These are phyloP conservation scores for Leptopilina syphax DNA, from an alignment of 2,888 invertebrate species.

Conservation along the genomic window DNA sequence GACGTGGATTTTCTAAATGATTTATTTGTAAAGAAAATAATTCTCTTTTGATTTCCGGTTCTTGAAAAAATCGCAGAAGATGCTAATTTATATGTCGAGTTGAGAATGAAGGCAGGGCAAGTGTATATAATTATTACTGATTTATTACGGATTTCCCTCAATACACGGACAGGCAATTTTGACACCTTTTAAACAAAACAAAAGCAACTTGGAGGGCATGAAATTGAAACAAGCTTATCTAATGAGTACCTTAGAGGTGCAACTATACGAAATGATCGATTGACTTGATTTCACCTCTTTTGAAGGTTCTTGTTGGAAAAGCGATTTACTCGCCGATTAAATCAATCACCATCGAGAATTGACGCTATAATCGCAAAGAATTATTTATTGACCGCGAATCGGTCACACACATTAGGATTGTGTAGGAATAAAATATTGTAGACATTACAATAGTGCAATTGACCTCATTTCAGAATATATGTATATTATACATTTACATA, in stretches of 20 bases:
- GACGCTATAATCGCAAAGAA: constrained; percentile 13
- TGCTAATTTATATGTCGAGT: constrained; percentile 19
- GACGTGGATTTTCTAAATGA: not conserved
- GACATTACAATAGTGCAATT: constrained; percentile 17
- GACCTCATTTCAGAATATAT: not conserved
- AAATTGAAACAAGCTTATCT: constrained; percentile 24
- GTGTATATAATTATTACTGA: constrained; percentile 15
- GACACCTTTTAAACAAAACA: constrained; percentile 37
- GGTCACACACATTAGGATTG: constrained; percentile 14
- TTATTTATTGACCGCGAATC: constrained; percentile 27
- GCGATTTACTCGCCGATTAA: constrained; percentile 49
- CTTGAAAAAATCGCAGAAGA: constrained; percentile 2
- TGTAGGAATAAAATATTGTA: constrained; percentile 16
- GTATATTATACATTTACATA: no score
- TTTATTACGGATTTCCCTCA: constrained; percentile 24
- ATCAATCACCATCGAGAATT: constrained; percentile 33
- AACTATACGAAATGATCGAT: constrained; percentile 47
- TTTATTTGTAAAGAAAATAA: not conserved
- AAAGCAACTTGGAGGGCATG: constrained; percentile 10
- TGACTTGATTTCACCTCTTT: constrained; percentile 60
- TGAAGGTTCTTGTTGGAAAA: constrained; percentile 63
- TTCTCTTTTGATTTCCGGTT: constrained; percentile 3
- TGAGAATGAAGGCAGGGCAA: not conserved
- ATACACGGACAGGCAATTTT: constrained; percentile 16
- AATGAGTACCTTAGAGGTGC: constrained; percentile 35